These are phyloP conservation scores for Acleris holmiana DNA, from an alignment of 2,888 invertebrate genomes.

Conservation along the genomic window DNA sequence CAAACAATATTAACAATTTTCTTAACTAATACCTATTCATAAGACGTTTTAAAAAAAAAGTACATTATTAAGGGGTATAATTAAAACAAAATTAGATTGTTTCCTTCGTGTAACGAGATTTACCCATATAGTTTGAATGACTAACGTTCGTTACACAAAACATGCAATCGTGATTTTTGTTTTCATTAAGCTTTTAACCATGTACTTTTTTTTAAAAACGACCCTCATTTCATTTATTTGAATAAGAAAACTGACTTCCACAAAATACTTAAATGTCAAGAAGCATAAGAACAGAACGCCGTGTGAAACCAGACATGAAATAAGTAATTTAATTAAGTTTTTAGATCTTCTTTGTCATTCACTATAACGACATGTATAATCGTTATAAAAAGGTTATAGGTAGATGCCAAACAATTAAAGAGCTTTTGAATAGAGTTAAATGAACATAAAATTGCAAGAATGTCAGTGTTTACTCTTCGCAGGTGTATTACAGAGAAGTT, in stretches of 20 bases:
- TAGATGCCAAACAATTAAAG: slow-evolving; percentile 24
- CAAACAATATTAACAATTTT: neutral
- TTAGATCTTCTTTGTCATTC: slow-evolving; percentile 1
- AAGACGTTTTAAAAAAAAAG: too few relatives aligned
- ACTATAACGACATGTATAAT: slow-evolving; percentile 6
- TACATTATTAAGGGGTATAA: too few relatives aligned
- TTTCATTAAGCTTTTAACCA: too few relatives aligned
- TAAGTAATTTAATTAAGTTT: slow-evolving; percentile 2
- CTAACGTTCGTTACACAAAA: too few relatives aligned
- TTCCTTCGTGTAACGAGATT: too few relatives aligned
- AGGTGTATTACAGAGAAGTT: slow-evolving; percentile 17
- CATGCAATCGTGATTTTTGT: too few relatives aligned
- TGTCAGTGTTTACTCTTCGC: slow-evolving; percentile 2
- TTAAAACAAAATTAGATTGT: too few relatives aligned
- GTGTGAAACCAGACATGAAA: neutral
- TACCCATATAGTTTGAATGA: too few relatives aligned
- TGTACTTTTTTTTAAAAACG: too few relatives aligned
- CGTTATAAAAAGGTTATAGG: slow-evolving; percentile 21
- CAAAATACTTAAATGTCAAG: neutral
- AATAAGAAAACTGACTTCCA: neutral
- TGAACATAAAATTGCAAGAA: slow-evolving; percentile 7
- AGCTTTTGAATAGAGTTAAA: slow-evolving; percentile 10
- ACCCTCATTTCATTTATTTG: too few relatives aligned
- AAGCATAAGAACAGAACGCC: too few relatives aligned
- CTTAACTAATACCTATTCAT: neutral